These are phyloP conservation scores for Liolophura sinensis DNA, from an alignment of 1,140 invertebrate species.

Conservation along the genomic window DNA sequence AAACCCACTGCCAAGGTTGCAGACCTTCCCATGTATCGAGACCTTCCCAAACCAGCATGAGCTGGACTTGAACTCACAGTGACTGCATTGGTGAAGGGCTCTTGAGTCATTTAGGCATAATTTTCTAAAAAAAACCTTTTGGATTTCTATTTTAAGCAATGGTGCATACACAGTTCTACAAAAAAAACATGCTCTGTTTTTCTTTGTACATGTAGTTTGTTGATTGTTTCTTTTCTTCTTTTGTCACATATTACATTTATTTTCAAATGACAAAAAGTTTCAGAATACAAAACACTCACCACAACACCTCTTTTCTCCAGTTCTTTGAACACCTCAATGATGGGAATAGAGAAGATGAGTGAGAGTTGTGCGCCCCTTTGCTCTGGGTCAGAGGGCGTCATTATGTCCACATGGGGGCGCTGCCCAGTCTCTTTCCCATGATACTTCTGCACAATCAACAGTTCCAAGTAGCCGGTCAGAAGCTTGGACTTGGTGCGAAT, in stretches of 20 bases:
- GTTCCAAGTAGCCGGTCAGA: constrained; percentile 66
- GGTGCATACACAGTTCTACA: too few species aligned
- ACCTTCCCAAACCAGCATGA: too few species aligned
- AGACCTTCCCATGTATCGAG: too few species aligned
- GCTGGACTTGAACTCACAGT: too few species aligned
- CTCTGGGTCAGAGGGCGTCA: constrained; percentile 63
- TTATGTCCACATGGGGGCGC: constrained; percentile 52
- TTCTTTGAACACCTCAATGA: constrained; percentile 59
- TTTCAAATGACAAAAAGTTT: neutral
- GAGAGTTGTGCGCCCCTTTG: constrained; percentile 66
- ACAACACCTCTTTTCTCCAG: constrained; percentile 63
- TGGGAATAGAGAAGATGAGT: constrained; percentile 53
- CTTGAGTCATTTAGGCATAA: too few species aligned
- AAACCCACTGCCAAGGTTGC: too few species aligned
- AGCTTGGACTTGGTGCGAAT: constrained; percentile 62
- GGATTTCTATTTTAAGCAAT: too few species aligned
- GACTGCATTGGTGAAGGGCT: too few species aligned
- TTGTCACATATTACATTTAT: neutral
- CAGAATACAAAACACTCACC: constrained; percentile 52
- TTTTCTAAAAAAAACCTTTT: too few species aligned
- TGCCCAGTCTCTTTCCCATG: constrained; percentile 12
- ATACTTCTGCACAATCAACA: constrained; percentile 49
- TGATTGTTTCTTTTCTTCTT: constrained; percentile 1
- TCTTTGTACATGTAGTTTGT: too few species aligned
- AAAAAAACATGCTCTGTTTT: too few species aligned